Evolutionary conservation across 2,888 invertebrate species (phyloP), one percentile per base, ranked within the genome.

Genomic region (Tortricodes alternella): DNA sequence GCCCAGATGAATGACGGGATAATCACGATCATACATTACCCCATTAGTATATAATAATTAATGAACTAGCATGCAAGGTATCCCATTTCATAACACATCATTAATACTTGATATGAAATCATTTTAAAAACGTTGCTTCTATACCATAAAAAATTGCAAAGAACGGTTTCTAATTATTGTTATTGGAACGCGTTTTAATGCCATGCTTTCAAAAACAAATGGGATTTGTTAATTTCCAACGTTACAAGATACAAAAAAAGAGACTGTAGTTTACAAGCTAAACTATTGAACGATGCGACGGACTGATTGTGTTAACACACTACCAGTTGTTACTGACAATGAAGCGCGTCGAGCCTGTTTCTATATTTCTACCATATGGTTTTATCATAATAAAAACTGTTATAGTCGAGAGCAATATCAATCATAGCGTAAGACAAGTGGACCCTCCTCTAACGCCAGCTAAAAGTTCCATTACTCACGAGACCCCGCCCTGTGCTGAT

Each of bases 391-490:
- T 70, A 73, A 70, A 73, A 85, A 85, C 89, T 88, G 87, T 88
- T 83, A 79, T 74, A 48, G 39, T 70, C 65, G 73, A 71, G 73
- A 73, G 73, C 77, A 84, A 85, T 86, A 89, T 90, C 89, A 89
- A 90, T 89, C 90, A 90, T 89, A 85, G 76, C 69, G 76, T 82
- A 88, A 88, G 89, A 89, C 86, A 89, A 89, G 88, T 86, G 88
- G 85, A 88, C 90, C 89, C 89, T 89, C 85, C 83, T 87, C 85
- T 56, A 56, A 83, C 80, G 71, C 80, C 83, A 84, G 83, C 85
- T 83, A 83, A 72, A 79, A 85, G 76, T 83, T 81, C 89, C 89
- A 90, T 89, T 90, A 90, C 81, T 90, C 88, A 89, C 72, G 67
- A 74, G 70, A 76, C 84, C 83, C 78, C 89, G 83, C 88, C 88